A percentile compares a stretch with the other conserved stretches of the same genome.
Evolutionary conservation across 2,113 vertebrate species (phyloP).

Genomic region (Microtus richardsoni): DNA sequence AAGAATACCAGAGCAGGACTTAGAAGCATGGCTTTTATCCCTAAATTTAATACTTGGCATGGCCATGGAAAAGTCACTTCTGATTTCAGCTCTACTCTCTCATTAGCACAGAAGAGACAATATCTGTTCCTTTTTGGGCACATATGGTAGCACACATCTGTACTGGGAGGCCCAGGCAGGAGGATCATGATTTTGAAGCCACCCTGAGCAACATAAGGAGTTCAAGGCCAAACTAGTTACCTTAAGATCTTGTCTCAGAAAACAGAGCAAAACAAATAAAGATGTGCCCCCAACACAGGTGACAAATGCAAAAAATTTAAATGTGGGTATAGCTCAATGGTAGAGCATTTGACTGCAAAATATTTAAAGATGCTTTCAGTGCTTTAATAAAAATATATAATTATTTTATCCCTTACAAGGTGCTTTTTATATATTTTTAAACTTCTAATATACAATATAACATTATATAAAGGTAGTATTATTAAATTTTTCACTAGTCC

Average conservation of each 20-base stretch:
- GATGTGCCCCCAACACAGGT: background rate
- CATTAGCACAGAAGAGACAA: constrained; percentile 4
- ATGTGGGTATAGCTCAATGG: too few species aligned
- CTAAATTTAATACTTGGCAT: constrained; percentile 30
- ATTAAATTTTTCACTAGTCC: background rate
- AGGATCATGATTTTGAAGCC: background rate
- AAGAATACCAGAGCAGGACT: background rate
- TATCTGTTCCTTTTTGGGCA: background rate
- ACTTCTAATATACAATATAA: background rate
- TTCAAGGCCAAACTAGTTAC: background rate
- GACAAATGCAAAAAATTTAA: background rate
- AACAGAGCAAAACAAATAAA: background rate
- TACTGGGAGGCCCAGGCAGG: background rate
- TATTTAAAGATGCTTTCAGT: background rate
- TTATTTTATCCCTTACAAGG: background rate
- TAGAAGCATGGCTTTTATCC: background rate
- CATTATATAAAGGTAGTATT: background rate
- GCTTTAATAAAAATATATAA: background rate
- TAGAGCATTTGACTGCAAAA: too few species aligned
- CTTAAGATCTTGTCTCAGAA: background rate
- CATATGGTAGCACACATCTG: background rate
- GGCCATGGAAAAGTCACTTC: constrained; percentile 29
- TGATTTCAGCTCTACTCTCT: constrained; percentile 18
- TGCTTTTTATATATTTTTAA: background rate
- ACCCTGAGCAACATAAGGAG: background rate